A percentile compares a stretch with the other conserved stretches of the same genome.
phyloP scores from a whole-genome alignment of 2,888 invertebrate genomes.

The Drosophila ezoana region DNA sequence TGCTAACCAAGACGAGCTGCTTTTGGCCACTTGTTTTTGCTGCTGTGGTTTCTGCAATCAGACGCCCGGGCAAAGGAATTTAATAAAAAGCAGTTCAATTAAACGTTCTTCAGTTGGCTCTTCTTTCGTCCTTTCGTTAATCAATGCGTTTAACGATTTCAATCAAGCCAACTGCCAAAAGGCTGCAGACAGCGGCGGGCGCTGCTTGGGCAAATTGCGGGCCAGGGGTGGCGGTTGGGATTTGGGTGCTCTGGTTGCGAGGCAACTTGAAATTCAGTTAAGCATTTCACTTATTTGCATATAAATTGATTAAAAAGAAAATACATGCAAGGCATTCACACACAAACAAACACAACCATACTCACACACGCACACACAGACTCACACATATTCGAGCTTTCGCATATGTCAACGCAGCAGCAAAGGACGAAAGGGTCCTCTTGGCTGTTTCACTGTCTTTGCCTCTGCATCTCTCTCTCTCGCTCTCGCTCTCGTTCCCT shows the following conservation, averaged over 20 bases:
- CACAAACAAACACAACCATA: slow-evolving; percentile 30
- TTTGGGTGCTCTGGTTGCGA: slow-evolving; percentile 39
- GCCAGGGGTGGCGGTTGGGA: neutral
- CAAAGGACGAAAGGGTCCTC: slow-evolving; percentile 66
- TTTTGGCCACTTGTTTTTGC: neutral
- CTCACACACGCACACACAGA: slow-evolving; percentile 37
- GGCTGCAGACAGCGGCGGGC: slow-evolving; percentile 28
- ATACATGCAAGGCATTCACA: slow-evolving; percentile 57
- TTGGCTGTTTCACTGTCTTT: slow-evolving; percentile 7
- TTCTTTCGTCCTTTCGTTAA: slow-evolving; percentile 58
- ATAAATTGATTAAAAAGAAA: slow-evolving; percentile 82
- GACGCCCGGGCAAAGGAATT: slow-evolving; percentile 61
- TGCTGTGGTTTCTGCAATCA: slow-evolving; percentile 67
- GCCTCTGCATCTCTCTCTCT: neutral
- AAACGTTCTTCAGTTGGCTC: slow-evolving; percentile 57
- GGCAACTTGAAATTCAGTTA: slow-evolving; percentile 75
- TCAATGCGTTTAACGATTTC: slow-evolving; percentile 78
- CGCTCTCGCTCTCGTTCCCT: slow-evolving; percentile 4
- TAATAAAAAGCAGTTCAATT: slow-evolving; percentile 75
- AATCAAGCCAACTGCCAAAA: slow-evolving; percentile 73
- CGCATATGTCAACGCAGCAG: slow-evolving; percentile 71
- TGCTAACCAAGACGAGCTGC: slow-evolving; percentile 5
- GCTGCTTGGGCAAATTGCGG: neutral
- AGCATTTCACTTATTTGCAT: slow-evolving; percentile 82
- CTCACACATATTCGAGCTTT: slow-evolving; percentile 33